Conservation (phyloP, 2,797 vertebrate species). For the Holocentrus rufus region DNA sequence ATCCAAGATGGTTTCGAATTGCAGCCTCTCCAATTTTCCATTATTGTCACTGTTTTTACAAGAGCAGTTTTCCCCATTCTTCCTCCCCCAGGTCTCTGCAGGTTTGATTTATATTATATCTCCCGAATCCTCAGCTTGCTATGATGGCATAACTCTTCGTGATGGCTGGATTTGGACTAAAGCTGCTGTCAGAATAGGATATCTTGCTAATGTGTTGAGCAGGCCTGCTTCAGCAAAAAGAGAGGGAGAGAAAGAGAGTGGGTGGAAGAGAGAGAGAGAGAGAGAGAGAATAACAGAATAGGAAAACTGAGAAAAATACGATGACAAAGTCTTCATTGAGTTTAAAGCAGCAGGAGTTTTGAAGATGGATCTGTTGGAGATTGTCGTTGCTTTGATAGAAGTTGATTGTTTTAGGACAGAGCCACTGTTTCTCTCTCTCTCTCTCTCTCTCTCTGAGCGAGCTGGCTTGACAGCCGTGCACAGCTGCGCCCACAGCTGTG, state of each 20-base stretch:
- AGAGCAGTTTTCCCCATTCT: constrained; percentile 31
- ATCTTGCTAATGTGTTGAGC: constrained; percentile 74
- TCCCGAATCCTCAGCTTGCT: constrained; percentile 63
- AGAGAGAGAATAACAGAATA: background rate
- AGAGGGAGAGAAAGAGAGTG: constrained; percentile 4
- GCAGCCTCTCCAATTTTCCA: constrained; percentile 41
- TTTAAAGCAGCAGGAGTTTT: constrained; percentile 36
- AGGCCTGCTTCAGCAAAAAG: constrained; percentile 47
- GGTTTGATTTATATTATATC: constrained; percentile 70
- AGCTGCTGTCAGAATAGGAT: constrained; percentile 75
- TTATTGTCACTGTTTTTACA: constrained; percentile 55
- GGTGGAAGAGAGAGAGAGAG: background rate
- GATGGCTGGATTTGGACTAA: constrained; percentile 75
- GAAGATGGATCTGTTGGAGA: constrained; percentile 47
- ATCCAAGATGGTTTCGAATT: constrained; percentile 1
- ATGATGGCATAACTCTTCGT: constrained; percentile 74
- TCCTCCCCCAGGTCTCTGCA: constrained; percentile 49
- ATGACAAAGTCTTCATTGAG: constrained; percentile 16
- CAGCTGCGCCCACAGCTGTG: constrained; percentile 82
- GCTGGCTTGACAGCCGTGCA: constrained; percentile 61
- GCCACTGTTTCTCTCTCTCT: constrained; percentile 11
- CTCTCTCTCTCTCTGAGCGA: background rate
- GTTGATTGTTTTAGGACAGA: constrained; percentile 41
- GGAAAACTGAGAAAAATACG: constrained; percentile 2
- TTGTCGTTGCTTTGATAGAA: constrained; percentile 48